Percentiles rank a stretch among this genome's conserved stretches.
These are phyloP conservation scores for Neofelis nebulosa DNA, from an alignment of 2,113 vertebrate genomes.

Conservation along the genomic window DNA sequence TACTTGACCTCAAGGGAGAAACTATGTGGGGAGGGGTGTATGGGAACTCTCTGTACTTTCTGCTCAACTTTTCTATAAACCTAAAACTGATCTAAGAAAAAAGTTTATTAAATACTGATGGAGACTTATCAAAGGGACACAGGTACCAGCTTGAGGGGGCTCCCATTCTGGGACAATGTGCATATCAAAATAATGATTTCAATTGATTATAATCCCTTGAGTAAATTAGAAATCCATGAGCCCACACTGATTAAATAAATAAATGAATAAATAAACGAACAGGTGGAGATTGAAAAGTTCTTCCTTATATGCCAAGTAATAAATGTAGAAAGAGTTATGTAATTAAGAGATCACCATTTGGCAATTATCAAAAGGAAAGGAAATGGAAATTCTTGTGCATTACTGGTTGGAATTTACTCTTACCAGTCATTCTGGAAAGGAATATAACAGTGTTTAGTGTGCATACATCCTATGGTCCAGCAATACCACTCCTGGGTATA, in stretches of 20 bases:
- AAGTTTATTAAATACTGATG: not conserved
- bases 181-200: constrained; percentile 2
- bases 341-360: not conserved
- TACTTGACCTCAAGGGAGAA: not conserved
- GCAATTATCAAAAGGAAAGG: not conserved
- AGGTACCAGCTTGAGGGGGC: not conserved
- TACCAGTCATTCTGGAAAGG: not conserved
- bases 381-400: not conserved
- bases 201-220: not conserved
- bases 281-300: constrained; percentile 10
- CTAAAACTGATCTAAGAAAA: not conserved
- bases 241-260: not conserved
- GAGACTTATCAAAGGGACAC: not conserved
- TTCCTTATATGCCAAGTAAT: constrained; percentile 3
- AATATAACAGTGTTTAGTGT: not conserved
- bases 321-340: not conserved
- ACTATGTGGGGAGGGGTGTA: not conserved
- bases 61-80: not conserved
- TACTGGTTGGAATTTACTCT: not conserved
- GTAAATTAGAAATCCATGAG: not conserved
- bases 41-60: not conserved
- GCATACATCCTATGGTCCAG: not conserved
- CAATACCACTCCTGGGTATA: not conserved
- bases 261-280: not conserved
- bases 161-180: not conserved